These are phyloP conservation scores for Halictus quadricinctus DNA, from an alignment of 2,888 invertebrate genomes.

Conservation along the genomic window DNA sequence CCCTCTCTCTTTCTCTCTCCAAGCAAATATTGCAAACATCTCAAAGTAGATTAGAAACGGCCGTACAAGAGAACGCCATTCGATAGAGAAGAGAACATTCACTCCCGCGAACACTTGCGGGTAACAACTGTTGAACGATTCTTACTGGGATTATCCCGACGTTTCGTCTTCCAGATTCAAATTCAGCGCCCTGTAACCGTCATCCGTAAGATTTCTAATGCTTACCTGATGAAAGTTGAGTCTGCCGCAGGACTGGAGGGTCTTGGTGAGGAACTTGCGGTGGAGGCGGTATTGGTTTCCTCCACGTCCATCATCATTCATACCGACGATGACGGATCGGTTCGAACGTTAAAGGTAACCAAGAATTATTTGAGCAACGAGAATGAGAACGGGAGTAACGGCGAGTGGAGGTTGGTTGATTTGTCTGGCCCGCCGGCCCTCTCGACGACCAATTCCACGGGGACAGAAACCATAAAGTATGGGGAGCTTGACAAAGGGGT, in stretches of 20 bases:
- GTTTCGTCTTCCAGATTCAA: neutral
- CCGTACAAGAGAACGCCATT: neutral
- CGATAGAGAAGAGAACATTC: neutral
- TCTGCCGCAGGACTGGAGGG: conserved; percentile 80
- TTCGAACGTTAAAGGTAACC: conserved; percentile 51
- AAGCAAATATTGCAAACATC: neutral
- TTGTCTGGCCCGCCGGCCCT: conserved; percentile 47
- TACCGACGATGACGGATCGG: conserved; percentile 69
- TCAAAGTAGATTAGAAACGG: neutral
- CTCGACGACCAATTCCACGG: conserved; percentile 51
- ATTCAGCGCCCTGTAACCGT: conserved; percentile 10
- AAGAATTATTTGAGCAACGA: conserved; percentile 45
- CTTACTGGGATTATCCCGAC: neutral
- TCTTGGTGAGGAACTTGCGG: conserved; percentile 80
- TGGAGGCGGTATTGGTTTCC: conserved; percentile 80
- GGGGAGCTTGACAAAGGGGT: conserved; percentile 58
- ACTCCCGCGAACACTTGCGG: neutral
- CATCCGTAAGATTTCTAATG: conserved; percentile 5
- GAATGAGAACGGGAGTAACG: conserved; percentile 35
- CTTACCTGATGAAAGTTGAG: conserved; percentile 80
- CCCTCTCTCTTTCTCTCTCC: no score
- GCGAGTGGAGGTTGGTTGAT: conserved; percentile 32
- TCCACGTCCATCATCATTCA: conserved; percentile 82
- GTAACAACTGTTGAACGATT: conserved; percentile 53
- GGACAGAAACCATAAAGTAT: conserved; percentile 61